Conservation (phyloP, 2,113 vertebrate species). For the Dicaeum eximium region DNA sequence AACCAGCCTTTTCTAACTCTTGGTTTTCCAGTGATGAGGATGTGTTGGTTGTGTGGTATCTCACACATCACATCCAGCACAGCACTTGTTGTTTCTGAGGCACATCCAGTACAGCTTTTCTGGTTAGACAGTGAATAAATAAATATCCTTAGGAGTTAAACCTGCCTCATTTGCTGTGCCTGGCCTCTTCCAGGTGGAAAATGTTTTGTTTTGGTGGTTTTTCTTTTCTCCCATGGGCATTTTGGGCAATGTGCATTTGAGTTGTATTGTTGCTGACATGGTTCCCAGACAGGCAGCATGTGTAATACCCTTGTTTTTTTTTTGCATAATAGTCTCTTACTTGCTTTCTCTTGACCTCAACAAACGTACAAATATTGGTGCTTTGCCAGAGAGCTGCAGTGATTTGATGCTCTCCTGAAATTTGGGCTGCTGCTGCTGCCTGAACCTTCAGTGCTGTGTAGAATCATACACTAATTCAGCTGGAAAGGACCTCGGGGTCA, state of each 20-base stretch:
- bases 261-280: not conserved
- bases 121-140: not conserved
- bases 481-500: not conserved
- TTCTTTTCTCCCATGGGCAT: not conserved
- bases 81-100: not conserved
- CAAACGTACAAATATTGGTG: not conserved
- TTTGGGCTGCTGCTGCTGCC: not conserved
- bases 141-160: not conserved
- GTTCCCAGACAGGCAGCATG: not conserved
- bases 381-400: not conserved
- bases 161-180: not conserved
- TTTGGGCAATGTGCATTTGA: not conserved
- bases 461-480: not conserved
- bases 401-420: not conserved
- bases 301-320: not conserved
- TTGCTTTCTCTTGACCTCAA: not conserved
- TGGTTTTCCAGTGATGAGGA: not conserved
- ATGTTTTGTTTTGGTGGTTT: not conserved
- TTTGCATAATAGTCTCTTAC: not conserved
- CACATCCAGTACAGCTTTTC: not conserved
- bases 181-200: not conserved
- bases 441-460: not conserved
- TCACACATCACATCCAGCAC: not conserved
- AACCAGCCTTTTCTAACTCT: not conserved
- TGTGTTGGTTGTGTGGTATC: not conserved